Percentiles rank a stretch among this genome's conserved stretches.
Evolutionary conservation across 2,888 invertebrate genomes (phyloP).

Genomic region (Pasiphila rectangulata): DNA sequence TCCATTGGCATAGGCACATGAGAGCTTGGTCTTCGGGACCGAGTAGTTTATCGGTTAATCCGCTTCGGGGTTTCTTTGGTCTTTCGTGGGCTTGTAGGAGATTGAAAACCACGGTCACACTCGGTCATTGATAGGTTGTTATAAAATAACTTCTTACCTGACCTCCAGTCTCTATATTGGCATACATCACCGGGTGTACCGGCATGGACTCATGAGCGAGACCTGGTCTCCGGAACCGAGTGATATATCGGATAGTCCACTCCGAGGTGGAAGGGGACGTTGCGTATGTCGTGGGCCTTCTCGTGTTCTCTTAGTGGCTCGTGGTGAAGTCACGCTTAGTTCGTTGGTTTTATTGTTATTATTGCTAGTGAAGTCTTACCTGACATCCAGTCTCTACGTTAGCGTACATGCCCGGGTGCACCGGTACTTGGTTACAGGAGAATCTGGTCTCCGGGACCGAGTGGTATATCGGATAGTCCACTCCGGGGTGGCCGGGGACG

Average conservation of each 20-base stretch:
- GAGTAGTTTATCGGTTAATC: neutral
- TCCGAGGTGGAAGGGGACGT: neutral
- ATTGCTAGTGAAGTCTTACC: conserved; percentile 78
- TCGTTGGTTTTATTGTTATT: too few relatives aligned
- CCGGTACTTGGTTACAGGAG: conserved; percentile 88
- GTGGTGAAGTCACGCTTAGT: too few relatives aligned
- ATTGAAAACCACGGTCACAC: too few relatives aligned
- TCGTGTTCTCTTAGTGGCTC: too few relatives aligned
- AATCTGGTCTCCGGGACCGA: conserved; percentile 89
- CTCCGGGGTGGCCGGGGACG: conserved; percentile 89
- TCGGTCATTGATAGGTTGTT: too few relatives aligned
- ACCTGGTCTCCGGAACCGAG: neutral
- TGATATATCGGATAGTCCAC: neutral
- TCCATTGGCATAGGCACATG: neutral
- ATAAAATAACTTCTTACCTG: too few relatives aligned
- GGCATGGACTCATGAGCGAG: too few relatives aligned
- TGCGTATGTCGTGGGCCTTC: too few relatives aligned
- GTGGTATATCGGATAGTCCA: conserved; percentile 91
- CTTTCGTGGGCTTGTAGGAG: too few relatives aligned
- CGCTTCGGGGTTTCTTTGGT: too few relatives aligned
- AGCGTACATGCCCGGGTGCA: conserved; percentile 93
- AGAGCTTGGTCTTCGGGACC: neutral
- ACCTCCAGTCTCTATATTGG: too few relatives aligned
- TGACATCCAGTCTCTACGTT: conserved; percentile 94
- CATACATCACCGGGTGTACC: too few relatives aligned